Percentiles rank a stretch among this genome's conserved stretches.
These are phyloP conservation scores for Diadumene lineata DNA, from an alignment of 92 coral and sea anemone genomes.

Conservation along the genomic window DNA sequence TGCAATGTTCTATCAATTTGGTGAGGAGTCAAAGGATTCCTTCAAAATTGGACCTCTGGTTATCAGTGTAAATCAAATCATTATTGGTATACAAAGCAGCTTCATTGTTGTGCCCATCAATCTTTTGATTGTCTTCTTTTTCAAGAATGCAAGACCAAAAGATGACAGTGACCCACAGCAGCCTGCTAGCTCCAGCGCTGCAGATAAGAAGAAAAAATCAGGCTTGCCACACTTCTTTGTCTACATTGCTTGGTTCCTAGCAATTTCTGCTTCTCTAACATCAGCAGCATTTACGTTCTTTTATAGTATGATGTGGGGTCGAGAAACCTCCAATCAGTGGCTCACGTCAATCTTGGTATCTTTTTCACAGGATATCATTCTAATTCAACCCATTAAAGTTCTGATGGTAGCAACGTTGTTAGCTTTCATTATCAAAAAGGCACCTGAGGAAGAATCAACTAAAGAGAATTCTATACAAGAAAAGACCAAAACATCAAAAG, in stretches of 20 bases:
- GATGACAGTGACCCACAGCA: conserved; percentile 41
- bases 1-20: conserved; percentile 95
- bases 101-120: conserved; percentile 84
- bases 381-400: conserved; percentile 92
- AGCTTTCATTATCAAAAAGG: conserved; percentile 80
- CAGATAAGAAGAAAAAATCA: conserved; percentile 36
- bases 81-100: conserved; percentile 89
- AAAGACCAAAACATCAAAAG: conserved; percentile 20
- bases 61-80: conserved; percentile 71
- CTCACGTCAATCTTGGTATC: conserved; percentile 86
- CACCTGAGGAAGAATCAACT: conserved; percentile 75
- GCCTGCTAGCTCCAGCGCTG: conserved; percentile 14
- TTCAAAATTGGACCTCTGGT: conserved; percentile 82
- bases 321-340: conserved; percentile 91
- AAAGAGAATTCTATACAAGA: conserved; percentile 26
- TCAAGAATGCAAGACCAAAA: conserved; percentile 73
- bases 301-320: conserved; percentile 94
- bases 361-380: conserved; percentile 89
- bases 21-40: conserved; percentile 71
- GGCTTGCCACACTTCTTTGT: conserved; percentile 70
- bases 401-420: conserved; percentile 77
- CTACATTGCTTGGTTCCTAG: conserved; percentile 79
- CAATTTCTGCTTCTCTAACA: conserved; percentile 61
- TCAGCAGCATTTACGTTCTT: conserved; percentile 90
- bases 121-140: conserved; percentile 73